Conservation (phyloP, 2,113 vertebrate genomes). For the Carassius carassius region DNA sequence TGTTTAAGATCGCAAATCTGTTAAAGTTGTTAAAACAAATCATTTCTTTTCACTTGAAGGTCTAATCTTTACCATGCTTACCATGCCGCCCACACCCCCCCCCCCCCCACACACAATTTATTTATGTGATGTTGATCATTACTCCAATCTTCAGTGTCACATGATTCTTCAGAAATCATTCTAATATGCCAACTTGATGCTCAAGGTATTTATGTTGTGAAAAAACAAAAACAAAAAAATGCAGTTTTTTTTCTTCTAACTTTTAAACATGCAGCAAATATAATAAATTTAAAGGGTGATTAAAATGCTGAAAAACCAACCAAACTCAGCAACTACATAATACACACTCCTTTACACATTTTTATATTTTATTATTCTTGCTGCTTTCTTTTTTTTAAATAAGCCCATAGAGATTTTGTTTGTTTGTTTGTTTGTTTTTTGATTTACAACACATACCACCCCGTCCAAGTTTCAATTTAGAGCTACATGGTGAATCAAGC, state of each 20-base stretch:
- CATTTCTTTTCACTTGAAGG: background rate
- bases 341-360: background rate
- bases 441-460: background rate
- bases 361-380: no score
- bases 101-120: no score
- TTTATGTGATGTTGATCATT: background rate
- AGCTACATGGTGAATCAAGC: background rate
- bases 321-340: background rate
- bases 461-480: background rate
- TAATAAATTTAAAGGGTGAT: no score
- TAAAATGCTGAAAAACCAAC: no score
- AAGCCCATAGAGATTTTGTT: no score
- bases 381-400: background rate
- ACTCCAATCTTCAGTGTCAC: background rate
- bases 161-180: background rate
- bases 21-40: background rate
- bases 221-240: no score
- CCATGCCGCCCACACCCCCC: no score
- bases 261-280: no score
- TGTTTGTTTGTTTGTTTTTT: background rate
- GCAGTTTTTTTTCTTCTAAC: no score
- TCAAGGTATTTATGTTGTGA: no score
- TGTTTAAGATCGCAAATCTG: constrained; percentile 19
- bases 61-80: background rate
- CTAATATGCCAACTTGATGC: no score